A percentile compares a stretch with the other conserved stretches of the same genome.
Conservation (phyloP, 2,797 vertebrate species). For the Notoglanidium macrostoma region DNA sequence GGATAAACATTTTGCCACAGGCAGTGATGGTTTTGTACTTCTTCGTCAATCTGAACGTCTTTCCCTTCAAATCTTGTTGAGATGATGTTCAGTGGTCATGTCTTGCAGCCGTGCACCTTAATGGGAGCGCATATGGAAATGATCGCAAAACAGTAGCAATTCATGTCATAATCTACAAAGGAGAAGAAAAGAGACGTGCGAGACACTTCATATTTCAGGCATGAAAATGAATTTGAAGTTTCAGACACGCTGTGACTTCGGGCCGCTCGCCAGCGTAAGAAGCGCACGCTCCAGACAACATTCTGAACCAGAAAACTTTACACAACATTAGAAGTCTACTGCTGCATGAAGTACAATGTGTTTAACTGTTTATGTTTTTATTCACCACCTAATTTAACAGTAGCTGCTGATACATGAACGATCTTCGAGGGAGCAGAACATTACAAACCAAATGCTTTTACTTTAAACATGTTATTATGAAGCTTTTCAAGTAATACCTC, state of each 20-base stretch:
- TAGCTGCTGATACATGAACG: background rate
- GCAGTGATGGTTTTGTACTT: slow-evolving; percentile 28
- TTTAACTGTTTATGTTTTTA: background rate
- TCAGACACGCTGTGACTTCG: slow-evolving; percentile 37
- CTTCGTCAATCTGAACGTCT: slow-evolving; percentile 16
- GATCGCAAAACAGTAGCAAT: slow-evolving; percentile 54
- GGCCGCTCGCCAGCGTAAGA: slow-evolving; percentile 15
- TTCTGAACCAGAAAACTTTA: slow-evolving; percentile 3
- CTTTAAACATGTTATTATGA: background rate
- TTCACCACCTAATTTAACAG: background rate
- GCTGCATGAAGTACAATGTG: background rate
- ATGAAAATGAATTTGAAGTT: slow-evolving; percentile 52
- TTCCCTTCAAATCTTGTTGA: slow-evolving; percentile 11
- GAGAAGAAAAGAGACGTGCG: background rate
- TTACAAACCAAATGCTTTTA: background rate
- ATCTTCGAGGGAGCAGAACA: too few relatives aligned
- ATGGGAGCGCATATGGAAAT: slow-evolving; percentile 53
- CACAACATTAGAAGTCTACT: slow-evolving; percentile 3
- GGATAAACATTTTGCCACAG: slow-evolving; percentile 7
- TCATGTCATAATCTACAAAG: slow-evolving; percentile 13
- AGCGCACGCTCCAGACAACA: background rate
- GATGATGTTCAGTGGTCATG: slow-evolving; percentile 29
- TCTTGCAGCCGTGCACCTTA: slow-evolving; percentile 21
- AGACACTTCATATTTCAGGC: slow-evolving; percentile 34
- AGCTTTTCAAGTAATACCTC: background rate